phyloP scores from a whole-genome alignment of 2,113 vertebrate species.

The Tricholaema leucomelas region DNA sequence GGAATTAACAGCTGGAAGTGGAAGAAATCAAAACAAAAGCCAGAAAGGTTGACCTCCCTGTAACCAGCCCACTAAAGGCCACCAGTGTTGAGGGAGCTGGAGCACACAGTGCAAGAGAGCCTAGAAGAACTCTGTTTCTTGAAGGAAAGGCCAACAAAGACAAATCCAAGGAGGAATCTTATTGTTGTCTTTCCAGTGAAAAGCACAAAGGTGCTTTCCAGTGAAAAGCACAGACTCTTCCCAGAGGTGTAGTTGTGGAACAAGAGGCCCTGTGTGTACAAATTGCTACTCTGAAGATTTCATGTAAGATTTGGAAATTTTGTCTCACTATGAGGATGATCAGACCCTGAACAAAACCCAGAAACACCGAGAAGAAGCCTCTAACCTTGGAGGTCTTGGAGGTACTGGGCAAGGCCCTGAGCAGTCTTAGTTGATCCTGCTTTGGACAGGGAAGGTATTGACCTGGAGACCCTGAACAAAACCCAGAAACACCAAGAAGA shows the following conservation, averaged over 20 bases:
- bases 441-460: neutral
- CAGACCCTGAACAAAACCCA: neutral
- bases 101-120: neutral
- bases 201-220: too few species aligned
- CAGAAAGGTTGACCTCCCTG: neutral
- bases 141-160: neutral
- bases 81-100: neutral
- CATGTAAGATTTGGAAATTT: neutral
- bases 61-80: neutral
- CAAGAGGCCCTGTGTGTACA: neutral
- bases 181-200: neutral
- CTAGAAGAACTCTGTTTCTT: neutral
- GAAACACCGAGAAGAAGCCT: neutral
- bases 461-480: neutral
- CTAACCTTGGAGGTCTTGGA: neutral
- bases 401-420: neutral
- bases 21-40: neutral
- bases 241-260: neutral
- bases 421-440: neutral
- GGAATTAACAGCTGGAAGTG: neutral
- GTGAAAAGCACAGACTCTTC: neutral
- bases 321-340: neutral
- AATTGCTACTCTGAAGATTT: neutral
- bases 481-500: neutral
- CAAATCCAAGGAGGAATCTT: neutral